These are phyloP conservation scores for Aspidiotus rigidus DNA, from an alignment of 2,888 invertebrate species.

Conservation along the genomic window DNA sequence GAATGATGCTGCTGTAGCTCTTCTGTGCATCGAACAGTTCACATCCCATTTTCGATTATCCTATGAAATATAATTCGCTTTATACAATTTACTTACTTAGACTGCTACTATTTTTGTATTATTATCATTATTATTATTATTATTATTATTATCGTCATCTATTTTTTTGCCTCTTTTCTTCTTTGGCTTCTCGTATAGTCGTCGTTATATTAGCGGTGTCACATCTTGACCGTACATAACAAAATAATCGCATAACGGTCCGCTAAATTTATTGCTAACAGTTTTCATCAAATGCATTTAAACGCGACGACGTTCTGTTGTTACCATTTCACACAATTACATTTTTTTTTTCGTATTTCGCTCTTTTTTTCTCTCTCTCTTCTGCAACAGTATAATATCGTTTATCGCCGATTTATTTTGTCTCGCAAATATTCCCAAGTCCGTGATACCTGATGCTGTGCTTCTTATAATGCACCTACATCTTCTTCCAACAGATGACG, in stretches of 20 bases:
- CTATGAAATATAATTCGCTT: slow-evolving; percentile 2
- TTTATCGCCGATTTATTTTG: slow-evolving; percentile 16
- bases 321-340: slow-evolving; percentile 9
- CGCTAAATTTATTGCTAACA: slow-evolving; percentile 27
- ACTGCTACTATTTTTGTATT: too few species aligned
- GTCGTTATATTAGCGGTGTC: slow-evolving; percentile 7
- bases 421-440: neutral
- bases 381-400: neutral
- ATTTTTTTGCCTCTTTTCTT: too few species aligned
- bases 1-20: too few species aligned
- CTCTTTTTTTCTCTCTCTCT: neutral
- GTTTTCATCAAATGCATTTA: slow-evolving; percentile 33
- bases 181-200: too few species aligned
- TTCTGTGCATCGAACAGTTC: neutral
- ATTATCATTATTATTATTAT: too few species aligned
- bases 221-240: slow-evolving; percentile 20
- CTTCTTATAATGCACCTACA: slow-evolving; percentile 1
- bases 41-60: slow-evolving; percentile 4
- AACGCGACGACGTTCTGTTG: slow-evolving; percentile 5
- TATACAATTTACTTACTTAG: neutral
- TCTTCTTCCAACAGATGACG: neutral
- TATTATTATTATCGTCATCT: too few species aligned
- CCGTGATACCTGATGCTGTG: neutral
- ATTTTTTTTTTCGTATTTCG: slow-evolving; percentile 1
- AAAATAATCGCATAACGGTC: slow-evolving; percentile 32